Evolutionary conservation across 2,888 invertebrate species (phyloP).

Genomic region (Micropterix aruncella): DNA sequence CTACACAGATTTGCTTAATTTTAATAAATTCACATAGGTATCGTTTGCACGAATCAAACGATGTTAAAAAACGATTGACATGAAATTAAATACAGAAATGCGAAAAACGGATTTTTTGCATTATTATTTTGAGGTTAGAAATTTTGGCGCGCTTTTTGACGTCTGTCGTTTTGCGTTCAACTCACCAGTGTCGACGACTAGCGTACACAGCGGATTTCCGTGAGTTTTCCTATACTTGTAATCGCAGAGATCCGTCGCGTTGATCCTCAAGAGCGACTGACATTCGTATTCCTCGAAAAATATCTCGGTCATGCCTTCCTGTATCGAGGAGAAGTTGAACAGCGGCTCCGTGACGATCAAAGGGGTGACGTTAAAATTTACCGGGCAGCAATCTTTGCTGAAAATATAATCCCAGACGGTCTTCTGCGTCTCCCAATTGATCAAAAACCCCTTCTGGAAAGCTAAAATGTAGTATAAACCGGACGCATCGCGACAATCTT

Average conservation of each 20-base stretch:
- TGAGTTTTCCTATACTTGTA: slow-evolving; percentile 45
- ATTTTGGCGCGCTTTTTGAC: no score
- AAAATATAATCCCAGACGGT: slow-evolving; percentile 94
- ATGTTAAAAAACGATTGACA: no score
- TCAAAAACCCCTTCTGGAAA: slow-evolving; percentile 87
- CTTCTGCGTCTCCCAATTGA: slow-evolving; percentile 95
- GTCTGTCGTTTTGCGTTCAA: no score
- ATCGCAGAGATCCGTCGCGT: slow-evolving; percentile 67
- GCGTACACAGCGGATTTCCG: slow-evolving; percentile 47
- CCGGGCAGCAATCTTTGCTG: slow-evolving; percentile 69
- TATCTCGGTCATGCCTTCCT: slow-evolving; percentile 90
- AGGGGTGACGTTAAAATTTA: slow-evolving; percentile 62
- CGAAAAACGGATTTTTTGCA: no score
- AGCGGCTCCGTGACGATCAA: slow-evolving; percentile 88
- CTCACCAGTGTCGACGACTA: slow-evolving; percentile 85
- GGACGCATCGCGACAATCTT: slow-evolving; percentile 92
- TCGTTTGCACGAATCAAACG: no score
- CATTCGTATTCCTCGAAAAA: slow-evolving; percentile 97
- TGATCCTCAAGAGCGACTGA: slow-evolving; percentile 63
- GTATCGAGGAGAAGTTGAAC: slow-evolving; percentile 83
- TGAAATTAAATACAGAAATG: no score
- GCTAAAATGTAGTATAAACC: slow-evolving; percentile 89
- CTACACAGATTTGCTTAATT: no score
- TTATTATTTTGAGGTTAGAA: no score
- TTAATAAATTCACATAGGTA: no score